Base-by-base conservation (phyloP, 2,113 vertebrate species). In the Podilymbus podiceps region DNA sequence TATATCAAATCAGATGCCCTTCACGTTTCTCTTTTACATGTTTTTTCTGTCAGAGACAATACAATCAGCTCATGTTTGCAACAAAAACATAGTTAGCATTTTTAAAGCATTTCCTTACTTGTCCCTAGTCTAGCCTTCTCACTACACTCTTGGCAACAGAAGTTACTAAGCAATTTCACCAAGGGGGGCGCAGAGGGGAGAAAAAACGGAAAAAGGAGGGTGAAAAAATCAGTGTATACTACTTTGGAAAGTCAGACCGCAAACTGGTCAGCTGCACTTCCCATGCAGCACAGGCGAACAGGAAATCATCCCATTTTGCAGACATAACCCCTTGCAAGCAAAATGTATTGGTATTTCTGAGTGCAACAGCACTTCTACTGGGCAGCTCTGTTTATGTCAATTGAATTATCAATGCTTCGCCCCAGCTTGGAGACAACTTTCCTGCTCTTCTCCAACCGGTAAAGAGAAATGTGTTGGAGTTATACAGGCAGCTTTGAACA, bases 11-110 rank as follows among this genome's bases (percentile, higher is more conserved):
- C 18, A 91, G 73, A 92, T 69, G 31, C 17, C 40, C 49, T 95
- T 88, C 38, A 55, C 40, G 78, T 73, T 88, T 88, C 60, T 62
- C 38, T 74, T 85, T 78, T 49, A 72, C 53, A 42, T 59, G 19
- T 68, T 89, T 93, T 60, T 77, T 90, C 67, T 86, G 38, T 74
- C 75, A 85, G 81, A 96, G n/a, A 92, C 35, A 95, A 69, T 62
- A 84, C 44, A 87, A 67, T 50, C 59, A 47, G 73, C 18, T 91
- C 21, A 7, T 80, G 62, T 62, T 83, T 56, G 89, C 28, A 91
- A 74, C 16, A 89, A 90, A 89, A 84, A 50, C 14, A 82, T 15
- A 77, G 49, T 67, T 62, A 80, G 50, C 59, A 85, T 55, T 69
- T 88, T 89, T 81, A 69, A 86, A 95, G 47, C 23, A 93, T 76